Percentiles rank a stretch among this genome's conserved stretches.
These are phyloP conservation scores for Tympanoctomys barrerae DNA, from an alignment of 2,797 vertebrate genomes.

Conservation along the genomic window DNA sequence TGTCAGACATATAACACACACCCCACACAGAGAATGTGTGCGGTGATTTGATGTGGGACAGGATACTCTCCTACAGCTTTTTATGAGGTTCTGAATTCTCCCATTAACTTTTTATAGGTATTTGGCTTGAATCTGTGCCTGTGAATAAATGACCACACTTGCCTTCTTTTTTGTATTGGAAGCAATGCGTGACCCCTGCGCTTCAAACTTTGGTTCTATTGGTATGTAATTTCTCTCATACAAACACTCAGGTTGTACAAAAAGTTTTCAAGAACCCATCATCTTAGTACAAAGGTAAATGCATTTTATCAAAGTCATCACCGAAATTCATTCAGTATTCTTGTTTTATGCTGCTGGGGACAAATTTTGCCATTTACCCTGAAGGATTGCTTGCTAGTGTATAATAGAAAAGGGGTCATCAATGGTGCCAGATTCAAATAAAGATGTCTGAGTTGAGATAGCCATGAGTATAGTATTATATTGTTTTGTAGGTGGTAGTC, in stretches of 20 bases:
- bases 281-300: slow-evolving; percentile 38
- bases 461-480: background rate
- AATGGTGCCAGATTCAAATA: slow-evolving; percentile 5
- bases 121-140: slow-evolving; percentile 67
- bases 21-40: background rate
- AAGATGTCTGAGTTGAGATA: slow-evolving; percentile 42
- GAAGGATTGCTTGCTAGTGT: slow-evolving; percentile 51
- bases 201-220: slow-evolving; percentile 42
- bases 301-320: slow-evolving; percentile 50
- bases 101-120: slow-evolving; percentile 74
- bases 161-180: slow-evolving; percentile 39
- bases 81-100: slow-evolving; percentile 68
- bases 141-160: slow-evolving; percentile 69
- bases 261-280: slow-evolving; percentile 26
- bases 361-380: slow-evolving; percentile 27
- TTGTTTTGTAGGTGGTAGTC: slow-evolving; percentile 52
- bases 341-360: slow-evolving; percentile 24
- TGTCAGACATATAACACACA: background rate
- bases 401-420: slow-evolving; percentile 26
- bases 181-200: background rate
- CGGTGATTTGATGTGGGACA: slow-evolving; percentile 50
- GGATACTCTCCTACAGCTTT: slow-evolving; percentile 63
- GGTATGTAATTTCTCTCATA: slow-evolving; percentile 45
- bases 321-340: slow-evolving; percentile 61
- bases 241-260: slow-evolving; percentile 5